Evolutionary conservation across 2,888 invertebrate genomes (phyloP), one percentile per base, ranked within the genome.

Genomic region (Nasonia oneida): DNA sequence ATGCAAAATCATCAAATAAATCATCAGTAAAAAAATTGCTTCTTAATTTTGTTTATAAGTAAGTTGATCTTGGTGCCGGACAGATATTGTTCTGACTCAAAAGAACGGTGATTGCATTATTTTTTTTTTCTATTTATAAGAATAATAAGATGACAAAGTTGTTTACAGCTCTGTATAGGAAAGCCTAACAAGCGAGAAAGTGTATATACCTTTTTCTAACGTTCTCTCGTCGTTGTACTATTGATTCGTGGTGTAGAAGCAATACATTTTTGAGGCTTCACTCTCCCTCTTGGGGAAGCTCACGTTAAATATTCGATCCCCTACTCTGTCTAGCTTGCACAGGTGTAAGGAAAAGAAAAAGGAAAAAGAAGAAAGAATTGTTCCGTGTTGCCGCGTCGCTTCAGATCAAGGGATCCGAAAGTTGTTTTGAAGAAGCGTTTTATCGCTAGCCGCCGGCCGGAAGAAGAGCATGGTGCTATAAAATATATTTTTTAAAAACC

Each of bases 211-310:
- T 87, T 88, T 88, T 84, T 87, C 83, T 81, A 74, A 70, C 67
- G 81, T 78, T 57, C 83, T 86, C 83, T 87, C 86, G 87, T 84
- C 87, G 87, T 87, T 89, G 81, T 89, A 87, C 89, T 92, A 92
- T 92, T 90, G 92, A 92, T 92, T 92, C 90, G 90, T 86, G 88
- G 90, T 90, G 89, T 90, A 91, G 89, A 91, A 91, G 91, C 90
- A 91, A 91, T 89, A 91, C 92, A 91, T 90, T 91, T 91, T 90
- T 91, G 89, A 87, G 92, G 92, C 91, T 92, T 92, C 92, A 81
- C 89, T 90, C 90, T 89, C 91, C 91, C 91, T 90, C 91, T 91
- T 90, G 89, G 90, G 90, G 90, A 89, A 89, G 82, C 90, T 91
- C 90, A 88, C 88, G 89, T 90, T 89, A 90, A 91, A 90, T 90